A percentile compares a stretch with the other conserved stretches of the same genome.
Evolutionary conservation across 2,888 invertebrate genomes (phyloP).

Genomic region (Lepidonotus clava): DNA sequence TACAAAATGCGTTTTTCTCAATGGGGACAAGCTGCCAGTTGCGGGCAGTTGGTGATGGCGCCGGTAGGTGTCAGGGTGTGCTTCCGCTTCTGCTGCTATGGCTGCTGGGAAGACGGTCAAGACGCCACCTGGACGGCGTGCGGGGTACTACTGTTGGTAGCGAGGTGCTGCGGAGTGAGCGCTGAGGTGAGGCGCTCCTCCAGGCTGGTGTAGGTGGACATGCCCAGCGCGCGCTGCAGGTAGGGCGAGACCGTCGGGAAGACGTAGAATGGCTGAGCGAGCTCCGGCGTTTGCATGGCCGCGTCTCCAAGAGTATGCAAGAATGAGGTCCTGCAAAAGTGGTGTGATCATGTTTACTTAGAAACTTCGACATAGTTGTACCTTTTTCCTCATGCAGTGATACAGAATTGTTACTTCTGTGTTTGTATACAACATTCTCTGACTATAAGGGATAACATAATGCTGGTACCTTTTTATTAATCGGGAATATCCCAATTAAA

Average conservation of each 20-base stretch:
- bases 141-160: not conserved
- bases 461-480: too few species aligned
- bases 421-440: too few species aligned
- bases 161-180: not conserved
- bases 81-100: not conserved
- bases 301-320: not conserved
- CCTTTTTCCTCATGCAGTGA: too few species aligned
- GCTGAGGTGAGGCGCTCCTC: slow-evolving; percentile 15
- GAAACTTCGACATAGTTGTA: too few species aligned
- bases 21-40: slow-evolving; percentile 8
- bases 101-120: not conserved
- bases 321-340: slow-evolving; percentile 14
- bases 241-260: slow-evolving; percentile 43
- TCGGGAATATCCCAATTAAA: too few species aligned
- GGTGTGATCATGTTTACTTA: too few species aligned
- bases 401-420: too few species aligned
- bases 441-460: too few species aligned
- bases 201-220: slow-evolving; percentile 11
- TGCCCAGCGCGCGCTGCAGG: slow-evolving; percentile 14
- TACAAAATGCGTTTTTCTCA: slow-evolving; percentile 1
- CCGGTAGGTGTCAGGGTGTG: not conserved
- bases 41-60: not conserved
- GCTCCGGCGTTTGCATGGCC: slow-evolving; percentile 16
- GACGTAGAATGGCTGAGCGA: slow-evolving; percentile 45
- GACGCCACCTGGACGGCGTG: slow-evolving; percentile 24